phyloP scores from a whole-genome alignment of 2,888 invertebrate species.

The Synanthedon myopaeformis region DNA sequence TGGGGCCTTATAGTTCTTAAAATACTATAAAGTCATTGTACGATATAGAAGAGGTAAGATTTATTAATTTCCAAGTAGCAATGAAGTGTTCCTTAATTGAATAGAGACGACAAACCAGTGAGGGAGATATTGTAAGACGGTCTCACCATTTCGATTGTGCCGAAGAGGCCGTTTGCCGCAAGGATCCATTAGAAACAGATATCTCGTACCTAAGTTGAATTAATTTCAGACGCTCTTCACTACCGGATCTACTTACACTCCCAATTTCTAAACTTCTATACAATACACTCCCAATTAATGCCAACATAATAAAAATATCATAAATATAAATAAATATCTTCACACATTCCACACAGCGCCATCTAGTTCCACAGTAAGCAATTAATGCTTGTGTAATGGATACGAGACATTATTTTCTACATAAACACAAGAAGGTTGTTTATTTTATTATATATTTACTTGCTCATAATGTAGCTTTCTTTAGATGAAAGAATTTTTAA shows the following conservation, averaged over 20 bases:
- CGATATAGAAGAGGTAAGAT: no score
- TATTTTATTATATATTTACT: no score
- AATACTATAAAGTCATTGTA: no score
- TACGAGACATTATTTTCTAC: slow-evolving; percentile 10
- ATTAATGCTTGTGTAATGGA: no score
- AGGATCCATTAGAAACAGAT: slow-evolving; percentile 38
- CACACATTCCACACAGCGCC: no score
- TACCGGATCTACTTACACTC: not conserved
- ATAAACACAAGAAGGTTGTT: slow-evolving; percentile 1
- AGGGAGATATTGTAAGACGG: slow-evolving; percentile 6
- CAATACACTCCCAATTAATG: not conserved
- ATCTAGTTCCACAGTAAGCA: no score
- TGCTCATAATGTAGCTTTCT: no score
- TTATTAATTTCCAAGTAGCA: no score
- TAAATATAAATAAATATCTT: no score
- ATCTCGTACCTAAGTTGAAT: slow-evolving; percentile 19
- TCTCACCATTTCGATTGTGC: slow-evolving; percentile 21
- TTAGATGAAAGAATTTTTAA: no score
- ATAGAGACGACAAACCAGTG: slow-evolving; percentile 8
- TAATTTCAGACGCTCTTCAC: slow-evolving; percentile 10
- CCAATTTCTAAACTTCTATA: not conserved
- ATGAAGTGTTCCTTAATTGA: not conserved
- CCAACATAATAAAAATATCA: no score
- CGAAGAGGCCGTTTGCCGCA: slow-evolving; percentile 36
- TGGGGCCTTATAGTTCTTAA: no score